These are phyloP conservation scores for Gandaritis pyraliata DNA, from an alignment of 2,888 invertebrate species.

Conservation along the genomic window DNA sequence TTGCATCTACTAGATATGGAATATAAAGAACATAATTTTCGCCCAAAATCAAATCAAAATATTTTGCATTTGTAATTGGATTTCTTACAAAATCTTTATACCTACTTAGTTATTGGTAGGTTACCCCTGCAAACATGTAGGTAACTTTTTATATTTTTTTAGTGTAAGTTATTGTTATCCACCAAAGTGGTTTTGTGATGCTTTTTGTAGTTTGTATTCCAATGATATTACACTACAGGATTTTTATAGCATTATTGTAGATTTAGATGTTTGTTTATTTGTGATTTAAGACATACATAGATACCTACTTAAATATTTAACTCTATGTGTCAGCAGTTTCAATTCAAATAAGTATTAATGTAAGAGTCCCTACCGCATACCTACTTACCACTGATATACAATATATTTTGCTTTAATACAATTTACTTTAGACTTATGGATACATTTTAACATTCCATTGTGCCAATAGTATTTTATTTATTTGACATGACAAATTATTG, in stretches of 20 bases:
- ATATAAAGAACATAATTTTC: no score
- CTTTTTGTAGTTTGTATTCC: slow-evolving; percentile 11
- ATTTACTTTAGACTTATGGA: not conserved
- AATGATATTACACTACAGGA: not conserved
- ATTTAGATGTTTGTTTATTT: slow-evolving; percentile 14
- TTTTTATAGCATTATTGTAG: slow-evolving; percentile 11
- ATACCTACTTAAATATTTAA: no score
- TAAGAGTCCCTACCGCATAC: no score
- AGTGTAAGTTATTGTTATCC: not conserved
- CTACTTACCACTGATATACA: no score
- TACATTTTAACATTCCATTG: slow-evolving; percentile 26
- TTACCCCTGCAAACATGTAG: no score
- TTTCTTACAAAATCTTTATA: not conserved
- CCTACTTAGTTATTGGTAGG: no score
- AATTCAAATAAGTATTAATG: no score
- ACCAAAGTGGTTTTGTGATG: slow-evolving; percentile 9
- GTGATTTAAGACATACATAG: not conserved
- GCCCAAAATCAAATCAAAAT: no score
- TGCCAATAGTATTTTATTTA: slow-evolving; percentile 23
- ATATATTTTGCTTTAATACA: no score
- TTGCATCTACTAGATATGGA: not conserved
- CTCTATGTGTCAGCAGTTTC: no score
- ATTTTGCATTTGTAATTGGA: not conserved
- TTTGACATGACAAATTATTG: not conserved
- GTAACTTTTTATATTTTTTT: not conserved